These are phyloP conservation scores for Gobio occitaniae DNA, from an alignment of 2,797 vertebrate genomes.

Conservation along the genomic window DNA sequence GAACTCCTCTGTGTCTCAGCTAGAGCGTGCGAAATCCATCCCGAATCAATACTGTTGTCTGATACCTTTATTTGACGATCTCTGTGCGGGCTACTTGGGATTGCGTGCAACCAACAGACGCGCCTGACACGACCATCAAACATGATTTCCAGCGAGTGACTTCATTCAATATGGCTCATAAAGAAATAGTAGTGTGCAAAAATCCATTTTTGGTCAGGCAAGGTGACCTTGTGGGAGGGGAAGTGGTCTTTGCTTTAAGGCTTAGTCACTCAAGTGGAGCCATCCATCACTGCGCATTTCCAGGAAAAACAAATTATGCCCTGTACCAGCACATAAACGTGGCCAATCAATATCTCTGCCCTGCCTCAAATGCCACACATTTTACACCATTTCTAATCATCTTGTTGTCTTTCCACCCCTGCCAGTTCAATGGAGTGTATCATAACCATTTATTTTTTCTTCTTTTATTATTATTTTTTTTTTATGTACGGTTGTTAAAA, in stretches of 20 bases:
- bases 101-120: constrained; percentile 47
- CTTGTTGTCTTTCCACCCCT: constrained; percentile 57
- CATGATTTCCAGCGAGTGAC: constrained; percentile 51
- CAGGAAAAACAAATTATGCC: constrained; percentile 63
- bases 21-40: constrained; percentile 19
- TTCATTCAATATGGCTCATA: constrained; percentile 60
- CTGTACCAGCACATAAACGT: constrained; percentile 64
- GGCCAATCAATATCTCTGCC: constrained; percentile 60
- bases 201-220: constrained; percentile 58
- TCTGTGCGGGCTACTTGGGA: constrained; percentile 24
- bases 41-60: constrained; percentile 47
- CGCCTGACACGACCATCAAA: constrained; percentile 56
- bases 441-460: constrained; percentile 7
- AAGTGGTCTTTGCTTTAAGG: constrained; percentile 64
- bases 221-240: constrained; percentile 67
- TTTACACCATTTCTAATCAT: constrained; percentile 61
- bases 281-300: constrained; percentile 68
- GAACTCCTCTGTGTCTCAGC: constrained; percentile 23
- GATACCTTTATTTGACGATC: constrained; percentile 56
- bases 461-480: constrained; percentile 12
- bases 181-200: constrained; percentile 62
- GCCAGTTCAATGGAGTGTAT: constrained; percentile 44
- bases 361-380: constrained; percentile 59
- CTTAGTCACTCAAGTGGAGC: constrained; percentile 56
- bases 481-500: neutral